A percentile compares a stretch with the other conserved stretches of the same genome.
phyloP scores from a whole-genome alignment of 2,113 vertebrate species.

The Ochotona curzoniae region DNA sequence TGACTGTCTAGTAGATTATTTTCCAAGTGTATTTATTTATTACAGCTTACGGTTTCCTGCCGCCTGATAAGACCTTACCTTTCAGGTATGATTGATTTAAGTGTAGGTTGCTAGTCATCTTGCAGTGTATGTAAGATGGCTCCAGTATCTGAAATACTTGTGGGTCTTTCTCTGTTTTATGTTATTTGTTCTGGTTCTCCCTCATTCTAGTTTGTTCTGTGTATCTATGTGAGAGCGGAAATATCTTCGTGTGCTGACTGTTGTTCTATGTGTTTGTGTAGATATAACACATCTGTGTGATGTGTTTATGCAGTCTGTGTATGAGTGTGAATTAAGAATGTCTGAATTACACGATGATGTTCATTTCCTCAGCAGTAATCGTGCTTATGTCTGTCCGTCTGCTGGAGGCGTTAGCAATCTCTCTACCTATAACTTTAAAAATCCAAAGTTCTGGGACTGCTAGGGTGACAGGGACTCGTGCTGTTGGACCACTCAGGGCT shows the following conservation, averaged over 20 bases:
- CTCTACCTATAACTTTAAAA: not conserved
- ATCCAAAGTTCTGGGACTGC: not conserved
- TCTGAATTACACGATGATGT: not conserved
- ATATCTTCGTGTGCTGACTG: not conserved
- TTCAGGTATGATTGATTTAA: too few relatives aligned
- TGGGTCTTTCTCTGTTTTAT: not conserved
- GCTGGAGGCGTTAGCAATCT: not conserved
- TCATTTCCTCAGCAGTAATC: not conserved
- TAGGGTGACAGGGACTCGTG: not conserved
- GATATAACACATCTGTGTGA: not conserved
- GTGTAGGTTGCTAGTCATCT: not conserved
- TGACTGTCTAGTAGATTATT: not conserved
- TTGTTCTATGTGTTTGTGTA: not conserved
- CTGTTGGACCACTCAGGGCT: not conserved
- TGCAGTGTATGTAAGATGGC: not conserved
- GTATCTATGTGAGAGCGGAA: too few relatives aligned
- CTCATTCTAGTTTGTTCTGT: not conserved
- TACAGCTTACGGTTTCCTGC: not conserved
- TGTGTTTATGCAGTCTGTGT: not conserved
- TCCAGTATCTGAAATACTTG: not conserved
- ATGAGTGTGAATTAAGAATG: not conserved
- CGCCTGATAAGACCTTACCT: not conserved
- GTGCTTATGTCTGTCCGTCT: not conserved
- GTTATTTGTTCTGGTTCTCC: not conserved
- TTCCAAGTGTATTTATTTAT: not conserved